Evolutionary conservation across 2,113 vertebrate species (phyloP).

Genomic region (Saccopteryx bilineata): DNA sequence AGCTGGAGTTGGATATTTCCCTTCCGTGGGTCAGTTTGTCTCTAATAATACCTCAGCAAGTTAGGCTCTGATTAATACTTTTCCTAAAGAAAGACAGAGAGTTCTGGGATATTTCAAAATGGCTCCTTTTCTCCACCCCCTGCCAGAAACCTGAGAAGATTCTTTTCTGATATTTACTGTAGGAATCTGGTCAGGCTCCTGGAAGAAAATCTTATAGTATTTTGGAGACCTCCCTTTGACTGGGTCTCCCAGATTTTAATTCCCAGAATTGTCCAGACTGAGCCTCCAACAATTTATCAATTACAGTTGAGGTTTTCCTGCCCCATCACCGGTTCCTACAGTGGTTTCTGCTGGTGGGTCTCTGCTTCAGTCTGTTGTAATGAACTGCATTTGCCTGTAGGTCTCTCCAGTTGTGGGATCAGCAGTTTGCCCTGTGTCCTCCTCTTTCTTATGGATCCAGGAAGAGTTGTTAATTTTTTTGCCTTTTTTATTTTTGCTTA

Average conservation of each 20-base stretch:
- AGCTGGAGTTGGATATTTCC: not conserved
- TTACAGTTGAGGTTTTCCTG: not conserved
- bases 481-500: constrained; percentile 5
- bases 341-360: not conserved
- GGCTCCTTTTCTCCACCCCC: not conserved
- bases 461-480: not conserved
- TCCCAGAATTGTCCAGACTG: not conserved
- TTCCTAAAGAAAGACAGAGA: not conserved
- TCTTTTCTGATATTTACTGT: not conserved
- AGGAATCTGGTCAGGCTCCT: not conserved
- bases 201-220: not conserved
- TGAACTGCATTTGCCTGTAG: not conserved
- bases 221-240: not conserved
- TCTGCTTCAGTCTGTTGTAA: not conserved
- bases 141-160: not conserved
- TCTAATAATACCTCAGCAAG: not conserved
- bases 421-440: not conserved
- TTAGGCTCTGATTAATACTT: not conserved
- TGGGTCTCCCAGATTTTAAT: not conserved
- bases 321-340: not conserved
- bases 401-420: not conserved
- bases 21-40: not conserved
- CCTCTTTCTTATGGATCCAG: not conserved
- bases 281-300: not conserved
- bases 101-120: not conserved